Conservation (phyloP, 1,140 invertebrate genomes). For the Battus philenor region DNA sequence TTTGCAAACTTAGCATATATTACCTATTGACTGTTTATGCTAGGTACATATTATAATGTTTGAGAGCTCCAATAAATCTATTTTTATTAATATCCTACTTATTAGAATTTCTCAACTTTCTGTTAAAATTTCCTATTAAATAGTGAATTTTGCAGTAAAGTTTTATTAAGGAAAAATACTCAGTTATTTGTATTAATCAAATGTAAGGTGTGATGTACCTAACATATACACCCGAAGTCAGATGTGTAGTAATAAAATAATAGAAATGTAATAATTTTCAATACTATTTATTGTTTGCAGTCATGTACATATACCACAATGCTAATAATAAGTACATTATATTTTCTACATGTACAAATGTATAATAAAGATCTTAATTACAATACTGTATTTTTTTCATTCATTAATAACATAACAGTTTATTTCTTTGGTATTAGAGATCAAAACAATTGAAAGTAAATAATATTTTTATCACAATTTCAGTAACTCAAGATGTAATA, state of each 20-base stretch:
- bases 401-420: slow-evolving; percentile 6
- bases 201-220: slow-evolving; percentile 23
- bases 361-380: slow-evolving; percentile 60
- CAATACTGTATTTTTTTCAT: slow-evolving; percentile 30
- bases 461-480: too few relatives aligned
- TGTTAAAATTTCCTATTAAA: slow-evolving; percentile 43
- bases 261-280: slow-evolving; percentile 49
- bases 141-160: slow-evolving; percentile 37
- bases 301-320: slow-evolving; percentile 53
- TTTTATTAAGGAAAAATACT: slow-evolving; percentile 43
- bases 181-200: slow-evolving; percentile 43
- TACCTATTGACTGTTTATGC: too few relatives aligned
- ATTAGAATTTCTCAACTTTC: slow-evolving; percentile 20
- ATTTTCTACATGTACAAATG: slow-evolving; percentile 70
- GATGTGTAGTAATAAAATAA: slow-evolving; percentile 48
- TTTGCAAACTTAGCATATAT: too few relatives aligned
- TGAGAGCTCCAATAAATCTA: slow-evolving; percentile 5
- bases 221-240: slow-evolving; percentile 35
- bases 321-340: slow-evolving; percentile 56
- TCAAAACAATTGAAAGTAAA: neutral
- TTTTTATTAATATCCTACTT: slow-evolving; percentile 24
- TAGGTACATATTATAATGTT: too few relatives aligned
- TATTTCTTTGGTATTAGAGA: slow-evolving; percentile 18
- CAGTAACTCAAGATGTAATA: too few relatives aligned
- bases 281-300: slow-evolving; percentile 64